phyloP scores from a whole-genome alignment of 2,888 invertebrate genomes.

The Nasonia oneida region DNA sequence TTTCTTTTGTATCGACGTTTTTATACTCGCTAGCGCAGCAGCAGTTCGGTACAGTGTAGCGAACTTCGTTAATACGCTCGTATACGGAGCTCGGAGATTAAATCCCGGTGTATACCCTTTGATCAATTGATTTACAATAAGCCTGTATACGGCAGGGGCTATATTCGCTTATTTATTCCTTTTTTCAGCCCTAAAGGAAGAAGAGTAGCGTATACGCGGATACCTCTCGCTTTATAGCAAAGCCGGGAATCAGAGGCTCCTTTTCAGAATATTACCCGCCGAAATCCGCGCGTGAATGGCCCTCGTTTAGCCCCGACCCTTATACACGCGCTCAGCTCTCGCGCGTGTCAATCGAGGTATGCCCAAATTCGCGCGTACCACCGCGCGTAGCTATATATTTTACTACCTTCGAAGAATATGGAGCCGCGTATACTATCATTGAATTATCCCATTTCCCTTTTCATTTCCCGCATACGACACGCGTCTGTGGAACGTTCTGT shows the following conservation, averaged over 20 bases:
- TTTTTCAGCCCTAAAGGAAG: too few relatives aligned
- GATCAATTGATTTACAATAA: too few relatives aligned
- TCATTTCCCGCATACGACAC: not conserved
- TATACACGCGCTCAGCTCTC: not conserved
- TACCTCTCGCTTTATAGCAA: too few relatives aligned
- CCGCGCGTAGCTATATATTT: not conserved
- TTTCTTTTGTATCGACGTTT: slow-evolving; percentile 8
- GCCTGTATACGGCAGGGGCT: too few relatives aligned
- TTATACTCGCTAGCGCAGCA: not conserved
- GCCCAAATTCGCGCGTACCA: not conserved
- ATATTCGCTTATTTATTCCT: too few relatives aligned
- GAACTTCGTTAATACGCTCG: not conserved
- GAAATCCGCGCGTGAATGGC: too few relatives aligned
- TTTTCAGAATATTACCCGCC: too few relatives aligned
- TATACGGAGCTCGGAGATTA: slow-evolving; percentile 11
- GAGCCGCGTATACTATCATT: not conserved
- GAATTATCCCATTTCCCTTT: slow-evolving; percentile 2
- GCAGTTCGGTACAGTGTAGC: not conserved
- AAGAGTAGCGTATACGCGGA: too few relatives aligned
- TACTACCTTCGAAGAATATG: not conserved
- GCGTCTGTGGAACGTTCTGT: not conserved
- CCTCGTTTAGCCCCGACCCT: too few relatives aligned
- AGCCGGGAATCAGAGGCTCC: too few relatives aligned
- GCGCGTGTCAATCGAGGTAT: not conserved
- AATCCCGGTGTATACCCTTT: not conserved